These are phyloP conservation scores for Merops nubicus DNA, from an alignment of 2,113 vertebrate genomes.

Conservation along the genomic window DNA sequence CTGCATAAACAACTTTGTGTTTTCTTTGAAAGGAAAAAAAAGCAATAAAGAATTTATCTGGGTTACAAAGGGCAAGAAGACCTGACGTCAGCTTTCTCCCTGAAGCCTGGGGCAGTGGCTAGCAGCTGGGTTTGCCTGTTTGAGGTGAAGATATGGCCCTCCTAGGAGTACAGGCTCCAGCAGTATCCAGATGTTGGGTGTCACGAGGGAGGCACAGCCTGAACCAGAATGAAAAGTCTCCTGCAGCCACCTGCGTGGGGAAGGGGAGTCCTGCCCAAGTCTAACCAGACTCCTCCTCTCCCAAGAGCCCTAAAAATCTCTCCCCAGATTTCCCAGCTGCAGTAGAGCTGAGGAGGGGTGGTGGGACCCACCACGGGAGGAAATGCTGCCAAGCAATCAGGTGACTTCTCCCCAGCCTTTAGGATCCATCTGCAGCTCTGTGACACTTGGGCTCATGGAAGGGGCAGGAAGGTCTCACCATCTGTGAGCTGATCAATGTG, in stretches of 20 bases:
- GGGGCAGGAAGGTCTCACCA: neutral
- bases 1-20: neutral
- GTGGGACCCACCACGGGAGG: neutral
- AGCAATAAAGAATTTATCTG: neutral
- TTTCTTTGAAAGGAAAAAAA: neutral
- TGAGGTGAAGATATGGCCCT: neutral
- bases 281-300: neutral
- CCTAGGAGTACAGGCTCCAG: neutral
- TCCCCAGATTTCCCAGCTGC: neutral
- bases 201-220: neutral
- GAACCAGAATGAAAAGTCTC: neutral
- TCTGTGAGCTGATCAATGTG: neutral
- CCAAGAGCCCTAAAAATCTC: neutral
- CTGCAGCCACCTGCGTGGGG: neutral
- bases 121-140: neutral
- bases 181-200: neutral
- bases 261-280: neutral
- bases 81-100: neutral
- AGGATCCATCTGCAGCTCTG: neutral
- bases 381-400: neutral
- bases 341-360: neutral
- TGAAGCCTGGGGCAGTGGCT: neutral
- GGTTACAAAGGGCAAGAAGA: neutral
- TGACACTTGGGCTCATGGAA: neutral
- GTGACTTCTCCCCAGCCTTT: neutral